Evolutionary conservation across 2,888 invertebrate genomes (phyloP), one percentile per base, ranked within the genome.

Genomic region (Rambutsinella grinnellia): DNA sequence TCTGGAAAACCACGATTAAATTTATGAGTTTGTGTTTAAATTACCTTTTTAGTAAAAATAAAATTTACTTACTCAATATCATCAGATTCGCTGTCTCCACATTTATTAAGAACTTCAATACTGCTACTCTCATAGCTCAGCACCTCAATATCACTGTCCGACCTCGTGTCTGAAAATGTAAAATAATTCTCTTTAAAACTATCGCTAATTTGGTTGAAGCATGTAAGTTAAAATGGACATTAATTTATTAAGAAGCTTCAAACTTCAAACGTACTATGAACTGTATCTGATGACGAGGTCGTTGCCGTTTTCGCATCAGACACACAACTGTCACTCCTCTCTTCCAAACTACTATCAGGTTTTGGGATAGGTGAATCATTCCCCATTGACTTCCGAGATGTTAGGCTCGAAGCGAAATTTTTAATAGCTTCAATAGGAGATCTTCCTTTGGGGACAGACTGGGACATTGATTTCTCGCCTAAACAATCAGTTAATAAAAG

Each of bases 141-240:
- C 1, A 82, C 82, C 57, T 84, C 83, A 46, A 84, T 80, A 60
- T 84, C 83, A 62, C 80, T 80, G n/a, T 82, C 83, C 3, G 83
- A 84, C 53, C 79, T 81, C 15, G 78, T 80, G 69, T 83, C 81
- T 82, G 44, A 51, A 51, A 15, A 17, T 15, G 10, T 27, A 27
- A 57, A 57, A 26, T 57, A 24, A 27, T 28, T 17, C 13, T 8
- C 10, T 8, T 5, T 49, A 5, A 49, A 24, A 8, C 10, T n/a
- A 24, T 10, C 24, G 23, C 23, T 10, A 24, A 54, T 3, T 60
- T 23, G n/a, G n/a, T n/a, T n/a, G n/a, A n/a, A n/a, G n/a, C n/a
- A n/a, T n/a, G n/a, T n/a, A n/a, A n/a, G n/a, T n/a, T n/a, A n/a
- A n/a, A n/a, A n/a, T n/a, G n/a, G n/a, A n/a, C n/a, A n/a, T n/a